A percentile compares a stretch with the other conserved stretches of the same genome.
phyloP scores from a whole-genome alignment of 2,797 vertebrate genomes.

The Muraenolepis orangiensis region DNA sequence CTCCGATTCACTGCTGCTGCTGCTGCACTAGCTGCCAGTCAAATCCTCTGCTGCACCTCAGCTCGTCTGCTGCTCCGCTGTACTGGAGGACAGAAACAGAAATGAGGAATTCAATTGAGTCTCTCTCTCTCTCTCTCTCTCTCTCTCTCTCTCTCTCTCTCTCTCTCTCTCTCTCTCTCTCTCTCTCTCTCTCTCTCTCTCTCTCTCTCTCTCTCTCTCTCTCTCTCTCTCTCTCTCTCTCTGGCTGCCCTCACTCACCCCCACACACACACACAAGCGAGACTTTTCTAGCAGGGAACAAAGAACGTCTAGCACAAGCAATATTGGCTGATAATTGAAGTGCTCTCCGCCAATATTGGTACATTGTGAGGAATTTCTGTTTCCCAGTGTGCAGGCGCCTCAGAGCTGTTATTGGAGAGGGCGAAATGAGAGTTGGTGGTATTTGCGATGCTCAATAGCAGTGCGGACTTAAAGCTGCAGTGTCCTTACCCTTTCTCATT shows the following conservation, averaged over 20 bases:
- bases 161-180: slow-evolving; percentile 25
- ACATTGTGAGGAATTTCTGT: slow-evolving; percentile 43
- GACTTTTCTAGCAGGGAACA: slow-evolving; percentile 64
- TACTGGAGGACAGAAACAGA: slow-evolving; percentile 63
- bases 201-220: slow-evolving; percentile 23
- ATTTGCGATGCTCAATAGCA: slow-evolving; percentile 62
- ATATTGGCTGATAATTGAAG: slow-evolving; percentile 44
- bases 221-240: slow-evolving; percentile 12
- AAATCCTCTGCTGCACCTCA: slow-evolving; percentile 58
- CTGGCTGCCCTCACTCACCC: slow-evolving; percentile 17
- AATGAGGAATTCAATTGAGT: slow-evolving; percentile 56
- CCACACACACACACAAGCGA: slow-evolving; percentile 54
- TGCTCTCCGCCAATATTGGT: slow-evolving; percentile 42
- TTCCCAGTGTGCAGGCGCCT: slow-evolving; percentile 37
- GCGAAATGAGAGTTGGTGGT: slow-evolving; percentile 68
- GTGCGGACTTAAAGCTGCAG: slow-evolving; percentile 72
- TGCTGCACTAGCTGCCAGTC: slow-evolving; percentile 58
- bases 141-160: slow-evolving; percentile 11
- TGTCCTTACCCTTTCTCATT: slow-evolving; percentile 43
- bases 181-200: slow-evolving; percentile 29
- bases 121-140: slow-evolving; percentile 22
- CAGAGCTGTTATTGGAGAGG: slow-evolving; percentile 61
- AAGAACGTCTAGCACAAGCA: slow-evolving; percentile 50
- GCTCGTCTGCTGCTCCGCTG: slow-evolving; percentile 46
- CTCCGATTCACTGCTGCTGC: slow-evolving; percentile 27